Evolutionary conservation across 2,113 vertebrate genomes (phyloP), one percentile per base, ranked within the genome.

Genomic region (Elgaria multicarinata): DNA sequence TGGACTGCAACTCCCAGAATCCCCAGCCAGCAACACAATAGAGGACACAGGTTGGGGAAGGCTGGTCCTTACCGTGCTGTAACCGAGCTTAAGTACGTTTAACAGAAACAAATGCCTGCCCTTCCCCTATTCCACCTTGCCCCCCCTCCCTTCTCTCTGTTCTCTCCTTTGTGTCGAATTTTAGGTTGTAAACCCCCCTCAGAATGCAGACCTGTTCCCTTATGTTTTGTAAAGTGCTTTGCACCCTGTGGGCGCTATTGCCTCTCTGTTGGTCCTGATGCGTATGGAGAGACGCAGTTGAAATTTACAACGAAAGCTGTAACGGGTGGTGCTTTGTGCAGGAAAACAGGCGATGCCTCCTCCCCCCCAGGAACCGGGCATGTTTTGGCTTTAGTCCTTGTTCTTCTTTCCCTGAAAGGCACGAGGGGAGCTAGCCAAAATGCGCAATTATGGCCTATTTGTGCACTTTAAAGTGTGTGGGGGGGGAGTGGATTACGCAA

Each of bases 401-500:
- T 28, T 89, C 62, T 10, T 42, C 26, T 42, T 90, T 78, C 86
- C 86, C 22, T 12, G 84, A 83, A 69, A 75, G 77, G 24, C 36
- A 62, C 1, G 2, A 9, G 31, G 72, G n/a, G n/a, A 80, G 67
- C 1, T 26, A 14, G 58, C 91, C 86, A 53, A 0, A 36, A 62
- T 24, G 39, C 50, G 18, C 72, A 58, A 33, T 67, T 85, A 74
- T 72, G 42, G 14, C 89, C 58, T 44, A 1, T 80, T 75, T 31
- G 26, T 18, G 55, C n/a, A 31, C 31, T 64, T 83, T 3, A n/a
- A 85, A 64, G n/a, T n/a, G n/a, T n/a, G n/a, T n/a, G 64, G 80
- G 33, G 77, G 80, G 53, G 75, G 83, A 90, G 90, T 88, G 90
- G 90, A 90, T 90, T 69, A 86, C 6, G 46, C 44, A 80, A 86